Evolutionary conservation across 1,140 invertebrate species (phyloP).

Genomic region (Bombus breviceps): DNA sequence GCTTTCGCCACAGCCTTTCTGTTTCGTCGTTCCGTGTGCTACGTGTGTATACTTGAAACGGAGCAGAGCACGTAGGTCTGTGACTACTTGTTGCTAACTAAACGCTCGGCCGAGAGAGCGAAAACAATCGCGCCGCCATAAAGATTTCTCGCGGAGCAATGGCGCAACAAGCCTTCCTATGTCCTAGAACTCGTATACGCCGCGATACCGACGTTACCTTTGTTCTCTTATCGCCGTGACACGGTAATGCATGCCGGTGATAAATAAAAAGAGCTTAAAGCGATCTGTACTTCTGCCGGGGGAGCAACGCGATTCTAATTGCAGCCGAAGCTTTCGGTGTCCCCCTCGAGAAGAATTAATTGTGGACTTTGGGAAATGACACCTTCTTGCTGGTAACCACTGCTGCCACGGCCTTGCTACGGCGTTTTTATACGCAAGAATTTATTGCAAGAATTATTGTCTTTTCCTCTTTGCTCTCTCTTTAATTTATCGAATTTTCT

Average conservation of each 20-base stretch:
- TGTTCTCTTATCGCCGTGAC: conserved; percentile 39
- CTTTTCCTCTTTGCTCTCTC: background rate
- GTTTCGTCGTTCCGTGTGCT: conserved; percentile 13
- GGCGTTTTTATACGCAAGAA: background rate
- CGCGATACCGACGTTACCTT: conserved; percentile 35
- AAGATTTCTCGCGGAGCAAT: conserved; percentile 56
- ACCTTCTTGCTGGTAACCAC: background rate
- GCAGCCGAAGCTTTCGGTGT: background rate
- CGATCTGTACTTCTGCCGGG: background rate
- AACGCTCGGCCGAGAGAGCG: conserved; percentile 38
- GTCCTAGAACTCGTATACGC: conserved; percentile 3
- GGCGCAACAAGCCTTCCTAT: conserved; percentile 43
- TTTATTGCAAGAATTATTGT: background rate
- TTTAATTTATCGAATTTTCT: background rate
- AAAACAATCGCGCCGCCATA: conserved; percentile 60
- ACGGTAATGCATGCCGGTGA: conserved; percentile 15
- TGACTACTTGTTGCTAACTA: conserved; percentile 65
- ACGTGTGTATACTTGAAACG: conserved; percentile 12
- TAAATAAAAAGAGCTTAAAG: conserved; percentile 34
- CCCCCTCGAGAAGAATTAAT: conserved; percentile 2
- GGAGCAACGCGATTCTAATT: conserved; percentile 16
- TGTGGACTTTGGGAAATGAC: background rate
- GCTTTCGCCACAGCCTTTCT: background rate
- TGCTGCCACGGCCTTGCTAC: background rate
- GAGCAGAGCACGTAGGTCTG: background rate